phyloP scores from a whole-genome alignment of 2,113 vertebrate genomes.

The Catharus fuscescens region DNA sequence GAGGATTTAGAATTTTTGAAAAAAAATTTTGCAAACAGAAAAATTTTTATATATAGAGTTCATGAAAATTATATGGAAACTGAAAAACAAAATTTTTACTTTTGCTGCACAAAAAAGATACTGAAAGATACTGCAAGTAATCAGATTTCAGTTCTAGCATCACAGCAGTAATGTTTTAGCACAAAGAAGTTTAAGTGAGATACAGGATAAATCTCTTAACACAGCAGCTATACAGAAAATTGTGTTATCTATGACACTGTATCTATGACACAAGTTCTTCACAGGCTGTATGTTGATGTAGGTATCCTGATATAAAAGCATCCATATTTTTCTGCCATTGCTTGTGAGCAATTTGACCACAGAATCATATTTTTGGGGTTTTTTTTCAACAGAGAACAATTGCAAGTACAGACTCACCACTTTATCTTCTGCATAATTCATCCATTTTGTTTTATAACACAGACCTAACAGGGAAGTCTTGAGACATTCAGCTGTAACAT shows the following conservation, averaged over 20 bases:
- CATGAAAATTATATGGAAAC: background rate
- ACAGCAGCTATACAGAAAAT: background rate
- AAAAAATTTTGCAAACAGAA: background rate
- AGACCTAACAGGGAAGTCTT: background rate
- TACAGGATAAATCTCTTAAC: background rate
- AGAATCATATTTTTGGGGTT: accelerated
- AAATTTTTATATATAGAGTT: background rate
- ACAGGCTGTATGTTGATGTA: background rate
- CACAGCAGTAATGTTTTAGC: background rate
- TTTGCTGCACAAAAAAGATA: background rate
- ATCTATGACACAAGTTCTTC: background rate
- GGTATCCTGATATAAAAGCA: background rate
- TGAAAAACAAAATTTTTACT: background rate
- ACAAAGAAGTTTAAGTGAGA: background rate
- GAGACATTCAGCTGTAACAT: slow-evolving; percentile 14
- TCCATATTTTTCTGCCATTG: background rate
- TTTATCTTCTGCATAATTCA: background rate
- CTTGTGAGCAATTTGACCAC: background rate
- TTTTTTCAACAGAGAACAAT: background rate
- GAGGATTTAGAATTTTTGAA: background rate
- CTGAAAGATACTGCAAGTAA: background rate
- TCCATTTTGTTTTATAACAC: slow-evolving; percentile 3
- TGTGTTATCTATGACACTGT: background rate
- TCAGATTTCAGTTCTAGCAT: background rate
- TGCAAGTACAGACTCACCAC: background rate